phyloP scores from a whole-genome alignment of 2,888 invertebrate genomes.

The Pegoplata infirma region DNA sequence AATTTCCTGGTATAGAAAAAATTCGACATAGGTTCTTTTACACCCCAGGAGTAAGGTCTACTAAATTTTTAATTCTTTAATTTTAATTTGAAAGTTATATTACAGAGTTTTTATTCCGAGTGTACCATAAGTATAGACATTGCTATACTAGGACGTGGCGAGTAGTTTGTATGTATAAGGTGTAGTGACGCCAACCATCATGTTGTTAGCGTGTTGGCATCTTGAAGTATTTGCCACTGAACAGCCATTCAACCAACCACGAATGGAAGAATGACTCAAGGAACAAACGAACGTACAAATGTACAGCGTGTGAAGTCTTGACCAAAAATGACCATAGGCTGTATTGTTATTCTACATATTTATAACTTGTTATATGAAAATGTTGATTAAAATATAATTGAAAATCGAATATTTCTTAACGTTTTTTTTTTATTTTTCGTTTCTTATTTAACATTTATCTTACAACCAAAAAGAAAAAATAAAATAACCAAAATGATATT shows the following conservation, averaged over 20 bases:
- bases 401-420: conserved; percentile 46
- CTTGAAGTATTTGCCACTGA: conserved; percentile 63
- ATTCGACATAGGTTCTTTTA: too few relatives aligned
- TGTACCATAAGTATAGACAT: neutral
- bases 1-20: too few relatives aligned
- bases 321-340: conserved; percentile 47
- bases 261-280: neutral
- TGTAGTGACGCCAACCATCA: conserved; percentile 61
- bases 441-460: conserved; percentile 25
- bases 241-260: conserved; percentile 39
- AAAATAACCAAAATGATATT: conserved; percentile 17
- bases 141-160: conserved; percentile 27
- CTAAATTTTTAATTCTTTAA: too few relatives aligned
- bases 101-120: too few relatives aligned
- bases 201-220: conserved; percentile 63
- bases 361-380: conserved; percentile 38
- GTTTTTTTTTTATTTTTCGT: conserved; percentile 12
- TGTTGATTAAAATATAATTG: conserved; percentile 60
- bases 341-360: conserved; percentile 30
- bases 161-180: conserved; percentile 35
- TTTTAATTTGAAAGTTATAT: too few relatives aligned
- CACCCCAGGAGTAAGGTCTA: too few relatives aligned
- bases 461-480: conserved; percentile 25
- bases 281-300: conserved; percentile 25
- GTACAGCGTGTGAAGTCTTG: conserved; percentile 59